These are phyloP conservation scores for Dendrocopos noguchii DNA, from an alignment of 2,113 vertebrate species.

Conservation along the genomic window DNA sequence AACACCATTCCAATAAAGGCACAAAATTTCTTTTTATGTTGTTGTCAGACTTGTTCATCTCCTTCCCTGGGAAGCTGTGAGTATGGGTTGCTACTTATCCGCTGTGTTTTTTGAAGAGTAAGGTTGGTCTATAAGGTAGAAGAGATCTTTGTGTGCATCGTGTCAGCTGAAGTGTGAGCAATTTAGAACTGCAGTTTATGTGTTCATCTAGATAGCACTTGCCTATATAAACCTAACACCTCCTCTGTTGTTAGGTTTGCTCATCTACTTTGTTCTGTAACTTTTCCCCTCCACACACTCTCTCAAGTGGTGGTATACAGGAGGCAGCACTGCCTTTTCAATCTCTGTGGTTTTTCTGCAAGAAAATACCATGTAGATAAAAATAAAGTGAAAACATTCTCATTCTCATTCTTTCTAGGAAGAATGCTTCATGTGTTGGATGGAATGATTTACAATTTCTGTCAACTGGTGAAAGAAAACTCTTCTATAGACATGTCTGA, in stretches of 20 bases:
- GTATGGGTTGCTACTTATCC: slow-evolving; percentile 68
- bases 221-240: slow-evolving; percentile 24
- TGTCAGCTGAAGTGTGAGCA: slow-evolving; percentile 70
- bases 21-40: slow-evolving; percentile 89
- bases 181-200: slow-evolving; percentile 51
- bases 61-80: slow-evolving; percentile 68
- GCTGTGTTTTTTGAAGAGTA: slow-evolving; percentile 68
- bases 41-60: slow-evolving; percentile 79
- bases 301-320: slow-evolving; percentile 56
- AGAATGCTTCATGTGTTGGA: slow-evolving; percentile 4
- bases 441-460: slow-evolving; percentile 15
- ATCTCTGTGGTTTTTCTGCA: slow-evolving; percentile 74
- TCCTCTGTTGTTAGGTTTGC: slow-evolving; percentile 66
- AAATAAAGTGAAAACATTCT: slow-evolving; percentile 77
- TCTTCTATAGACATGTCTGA: background rate
- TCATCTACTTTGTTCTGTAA: slow-evolving; percentile 73
- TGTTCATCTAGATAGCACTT: slow-evolving; percentile 77
- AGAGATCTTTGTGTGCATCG: slow-evolving; percentile 69
- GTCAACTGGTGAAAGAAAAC: slow-evolving; percentile 4
- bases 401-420: slow-evolving; percentile 72
- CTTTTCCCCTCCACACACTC: slow-evolving; percentile 39
- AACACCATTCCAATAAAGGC: slow-evolving; percentile 96
- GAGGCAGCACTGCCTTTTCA: slow-evolving; percentile 69
- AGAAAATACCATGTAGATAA: slow-evolving; percentile 72
- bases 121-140: slow-evolving; percentile 66